These are phyloP conservation scores for Chionodraco myersi DNA, from an alignment of 2,113 vertebrate species.

Conservation along the genomic window DNA sequence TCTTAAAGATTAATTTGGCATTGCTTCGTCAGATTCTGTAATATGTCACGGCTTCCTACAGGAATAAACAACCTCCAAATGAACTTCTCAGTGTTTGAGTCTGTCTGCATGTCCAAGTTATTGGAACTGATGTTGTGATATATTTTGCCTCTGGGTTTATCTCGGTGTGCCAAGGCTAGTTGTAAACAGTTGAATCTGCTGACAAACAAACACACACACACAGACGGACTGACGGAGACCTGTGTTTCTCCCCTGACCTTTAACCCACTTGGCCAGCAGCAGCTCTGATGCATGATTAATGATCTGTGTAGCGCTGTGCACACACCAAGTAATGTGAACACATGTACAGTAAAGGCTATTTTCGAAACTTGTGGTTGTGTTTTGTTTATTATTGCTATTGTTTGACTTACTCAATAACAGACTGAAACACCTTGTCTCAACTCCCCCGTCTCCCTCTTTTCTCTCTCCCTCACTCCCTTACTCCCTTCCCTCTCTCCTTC, in stretches of 20 bases:
- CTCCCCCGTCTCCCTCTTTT: background rate
- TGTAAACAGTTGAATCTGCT: constrained; percentile 17
- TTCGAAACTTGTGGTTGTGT: background rate
- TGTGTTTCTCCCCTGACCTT: constrained; percentile 47
- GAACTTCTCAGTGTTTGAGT: constrained; percentile 19
- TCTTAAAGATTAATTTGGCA: too few species aligned
- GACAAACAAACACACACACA: constrained; percentile 17
- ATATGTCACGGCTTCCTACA: constrained; percentile 20
- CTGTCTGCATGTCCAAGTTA: constrained; percentile 13
- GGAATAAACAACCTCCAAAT: constrained; percentile 47
- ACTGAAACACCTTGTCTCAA: background rate
- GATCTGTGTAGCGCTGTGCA: constrained; percentile 38
- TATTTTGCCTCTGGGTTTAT: constrained; percentile 25
- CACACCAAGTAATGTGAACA: background rate
- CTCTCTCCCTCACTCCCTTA: too few species aligned
- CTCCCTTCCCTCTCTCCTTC: background rate
- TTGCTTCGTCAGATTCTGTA: too few species aligned
- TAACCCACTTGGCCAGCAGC: constrained; percentile 44
- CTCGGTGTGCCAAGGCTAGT: constrained; percentile 17
- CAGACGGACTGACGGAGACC: constrained; percentile 10
- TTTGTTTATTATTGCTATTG: background rate
- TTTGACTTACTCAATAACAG: background rate
- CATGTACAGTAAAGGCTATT: background rate
- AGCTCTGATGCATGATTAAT: constrained; percentile 38
- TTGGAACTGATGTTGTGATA: constrained; percentile 32